Evolutionary conservation across 37 sponge, comb jelly and placozoan genomes (phyloP), one percentile per base, ranked within the genome.

Genomic region (Theonella swinhoei): DNA sequence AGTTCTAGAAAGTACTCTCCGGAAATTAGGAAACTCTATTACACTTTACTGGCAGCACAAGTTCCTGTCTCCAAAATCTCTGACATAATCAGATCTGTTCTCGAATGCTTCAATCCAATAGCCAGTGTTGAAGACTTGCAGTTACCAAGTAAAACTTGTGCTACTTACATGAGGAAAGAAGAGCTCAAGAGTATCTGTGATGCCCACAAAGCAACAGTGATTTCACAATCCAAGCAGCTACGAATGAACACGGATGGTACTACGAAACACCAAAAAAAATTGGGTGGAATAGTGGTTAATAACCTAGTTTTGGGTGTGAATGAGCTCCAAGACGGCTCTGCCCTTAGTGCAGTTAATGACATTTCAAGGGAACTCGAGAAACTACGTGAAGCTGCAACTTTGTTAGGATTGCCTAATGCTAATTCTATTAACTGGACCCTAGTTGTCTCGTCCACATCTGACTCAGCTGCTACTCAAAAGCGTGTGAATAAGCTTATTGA

Each of bases 241-340:
- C 37, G 42, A 26, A 24, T 83, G 17, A 75, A 83, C 30, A 83
- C 84, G 25, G 84, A 83, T 83, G 84, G 84, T 11, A 82, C 83
- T 32, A 82, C 83, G 4, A 82, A 82, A 35, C 35, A 70, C 4
- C 83, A 82, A 54, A 73, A 62, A 39, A 74, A 83, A 66, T 23
- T 83, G 8, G 84, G 75, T 63, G 84, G 84, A 30, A 66, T 83
- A n/a, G 75, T 61, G 8, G 67, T 43, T 8, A 83, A 74, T 73
- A 42, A 62, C 38, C 2, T 83, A 41, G 75, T 73, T 31, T 4
- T 83, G 14, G 38, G 84, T 74, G 84, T 83, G 22, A 83, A 74
- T 83, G 84, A 83, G 34, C 30, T 83, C 62, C 66, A 43, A 64
- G 75, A 83, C 64, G 76, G 84, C 4, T 39, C 36, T 39, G 61